These are phyloP conservation scores for Steromphala cineraria DNA, from an alignment of 2,888 invertebrate genomes.

Conservation along the genomic window DNA sequence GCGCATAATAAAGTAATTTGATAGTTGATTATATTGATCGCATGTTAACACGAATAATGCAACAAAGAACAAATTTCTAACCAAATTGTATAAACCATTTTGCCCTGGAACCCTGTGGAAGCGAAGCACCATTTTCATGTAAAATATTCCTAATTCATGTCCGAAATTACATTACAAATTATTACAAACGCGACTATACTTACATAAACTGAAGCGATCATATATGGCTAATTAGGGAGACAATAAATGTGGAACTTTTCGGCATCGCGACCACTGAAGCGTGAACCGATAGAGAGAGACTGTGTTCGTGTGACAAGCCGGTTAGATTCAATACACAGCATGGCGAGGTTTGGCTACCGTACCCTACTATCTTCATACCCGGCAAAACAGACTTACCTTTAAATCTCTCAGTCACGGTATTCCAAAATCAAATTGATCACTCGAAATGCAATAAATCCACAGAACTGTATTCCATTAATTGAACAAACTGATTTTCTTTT, in stretches of 20 bases:
- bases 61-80: not conserved
- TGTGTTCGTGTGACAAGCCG: not conserved
- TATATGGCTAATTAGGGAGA: no score
- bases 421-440: not conserved
- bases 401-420: not conserved
- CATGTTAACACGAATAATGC: not conserved
- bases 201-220: no score
- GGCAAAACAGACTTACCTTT: not conserved
- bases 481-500: not conserved
- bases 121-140: no score
- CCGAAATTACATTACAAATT: no score
- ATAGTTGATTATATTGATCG: not conserved
- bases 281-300: no score
- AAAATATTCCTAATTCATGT: no score
- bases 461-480: not conserved
- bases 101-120: no score
- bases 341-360: not conserved
- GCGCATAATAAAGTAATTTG: not conserved
- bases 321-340: not conserved
- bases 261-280: no score
- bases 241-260: no score
- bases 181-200: no score
- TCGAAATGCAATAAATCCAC: not conserved
- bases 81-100: no score
- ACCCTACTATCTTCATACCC: not conserved